A percentile compares a stretch with the other conserved stretches of the same genome.
Evolutionary conservation across 2,888 invertebrate species (phyloP).

Genomic region (Anthoptus insignis): DNA sequence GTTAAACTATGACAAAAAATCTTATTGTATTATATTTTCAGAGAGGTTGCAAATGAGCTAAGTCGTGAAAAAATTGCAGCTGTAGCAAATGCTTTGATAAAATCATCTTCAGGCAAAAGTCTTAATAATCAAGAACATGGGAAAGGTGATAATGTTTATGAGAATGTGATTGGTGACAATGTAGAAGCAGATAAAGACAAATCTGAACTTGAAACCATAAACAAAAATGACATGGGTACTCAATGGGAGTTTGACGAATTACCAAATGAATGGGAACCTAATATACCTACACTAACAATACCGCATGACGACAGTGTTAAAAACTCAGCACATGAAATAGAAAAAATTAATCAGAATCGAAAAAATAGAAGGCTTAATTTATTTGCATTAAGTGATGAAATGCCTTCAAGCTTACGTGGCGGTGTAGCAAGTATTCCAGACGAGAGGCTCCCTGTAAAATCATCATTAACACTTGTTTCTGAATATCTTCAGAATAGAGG

Average conservation of each 20-base stretch:
- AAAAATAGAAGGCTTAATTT: constrained; percentile 67
- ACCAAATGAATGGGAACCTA: constrained; percentile 67
- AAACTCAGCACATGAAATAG: constrained; percentile 56
- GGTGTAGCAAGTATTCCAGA: constrained; percentile 54
- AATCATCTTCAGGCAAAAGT: constrained; percentile 50
- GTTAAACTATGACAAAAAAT: too few relatives aligned
- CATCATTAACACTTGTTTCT: constrained; percentile 72
- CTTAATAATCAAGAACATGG: constrained; percentile 45
- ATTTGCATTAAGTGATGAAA: constrained; percentile 80
- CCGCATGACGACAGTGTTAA: constrained; percentile 64
- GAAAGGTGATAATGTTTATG: constrained; percentile 40
- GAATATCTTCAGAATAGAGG: constrained; percentile 75
- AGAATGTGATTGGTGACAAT: constrained; percentile 44
- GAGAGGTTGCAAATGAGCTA: constrained; percentile 76
- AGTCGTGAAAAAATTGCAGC: constrained; percentile 71
- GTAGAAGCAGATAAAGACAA: constrained; percentile 43
- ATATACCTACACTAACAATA: constrained; percentile 63
- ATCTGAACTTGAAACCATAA: constrained; percentile 48
- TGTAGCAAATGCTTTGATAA: constrained; percentile 58
- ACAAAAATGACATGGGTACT: constrained; percentile 71
- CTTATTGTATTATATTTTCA: too few relatives aligned
- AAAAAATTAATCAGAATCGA: constrained; percentile 63
- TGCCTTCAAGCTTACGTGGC: constrained; percentile 75
- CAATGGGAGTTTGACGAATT: constrained; percentile 71
- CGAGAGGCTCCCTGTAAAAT: constrained; percentile 56